These are phyloP conservation scores for Zoanthus solanderi DNA, from an alignment of 92 coral and sea anemone genomes.

Conservation along the genomic window DNA sequence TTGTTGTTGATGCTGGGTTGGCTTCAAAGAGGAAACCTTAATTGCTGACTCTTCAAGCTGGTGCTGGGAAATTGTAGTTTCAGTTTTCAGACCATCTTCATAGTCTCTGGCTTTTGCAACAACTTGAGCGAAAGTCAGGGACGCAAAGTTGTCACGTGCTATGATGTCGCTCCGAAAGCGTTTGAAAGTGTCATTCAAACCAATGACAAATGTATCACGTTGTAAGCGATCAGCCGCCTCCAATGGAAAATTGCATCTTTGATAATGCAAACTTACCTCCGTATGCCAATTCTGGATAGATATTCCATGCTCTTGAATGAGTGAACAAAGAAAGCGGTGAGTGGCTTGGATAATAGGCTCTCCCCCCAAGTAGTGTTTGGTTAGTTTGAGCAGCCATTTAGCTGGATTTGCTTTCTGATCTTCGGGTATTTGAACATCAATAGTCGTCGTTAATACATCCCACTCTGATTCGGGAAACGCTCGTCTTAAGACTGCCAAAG, in stretches of 20 bases:
- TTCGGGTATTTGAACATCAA: neutral
- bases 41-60: no score
- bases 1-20: no score
- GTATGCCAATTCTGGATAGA: slow-evolving; percentile 72
- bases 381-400: slow-evolving; percentile 53
- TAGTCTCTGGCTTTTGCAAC: no score
- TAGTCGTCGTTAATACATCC: neutral
- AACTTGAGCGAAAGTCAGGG: no score
- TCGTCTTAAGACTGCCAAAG: neutral
- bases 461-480: slow-evolving; percentile 1
- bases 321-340: slow-evolving; percentile 58
- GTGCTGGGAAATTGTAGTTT: no score
- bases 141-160: no score
- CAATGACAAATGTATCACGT: slow-evolving; percentile 69
- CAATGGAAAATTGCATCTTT: slow-evolving; percentile 60
- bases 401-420: slow-evolving; percentile 42
- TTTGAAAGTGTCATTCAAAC: slow-evolving; percentile 63
- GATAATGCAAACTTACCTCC: slow-evolving; percentile 61
- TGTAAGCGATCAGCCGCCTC: slow-evolving; percentile 62
- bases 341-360: slow-evolving; percentile 61
- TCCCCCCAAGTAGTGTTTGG: slow-evolving; percentile 59
- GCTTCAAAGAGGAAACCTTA: no score
- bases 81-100: no score
- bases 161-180: no score
- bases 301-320: slow-evolving; percentile 72